These are phyloP conservation scores for Eublepharis macularius DNA, from an alignment of 2,113 vertebrate genomes.

Conservation along the genomic window DNA sequence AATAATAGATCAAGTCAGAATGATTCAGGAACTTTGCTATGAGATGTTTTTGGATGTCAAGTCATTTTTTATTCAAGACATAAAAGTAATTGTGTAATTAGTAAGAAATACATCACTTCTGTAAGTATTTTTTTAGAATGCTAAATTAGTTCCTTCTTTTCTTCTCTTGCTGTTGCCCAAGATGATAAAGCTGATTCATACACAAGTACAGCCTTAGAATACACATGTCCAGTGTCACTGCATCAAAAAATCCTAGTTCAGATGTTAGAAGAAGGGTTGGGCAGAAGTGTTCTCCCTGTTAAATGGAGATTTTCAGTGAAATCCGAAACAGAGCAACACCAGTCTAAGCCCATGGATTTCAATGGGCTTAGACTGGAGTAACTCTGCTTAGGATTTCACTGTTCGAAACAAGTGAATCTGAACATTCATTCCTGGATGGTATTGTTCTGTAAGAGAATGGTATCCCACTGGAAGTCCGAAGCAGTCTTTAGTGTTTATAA, in stretches of 20 bases:
- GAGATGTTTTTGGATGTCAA: background rate
- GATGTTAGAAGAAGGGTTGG: background rate
- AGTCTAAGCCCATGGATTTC: too few relatives aligned
- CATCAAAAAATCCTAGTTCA: background rate
- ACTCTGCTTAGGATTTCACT: too few relatives aligned
- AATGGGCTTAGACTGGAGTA: too few relatives aligned
- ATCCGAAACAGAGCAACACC: too few relatives aligned
- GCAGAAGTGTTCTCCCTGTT: background rate
- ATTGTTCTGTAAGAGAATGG: background rate
- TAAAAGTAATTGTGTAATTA: conserved; percentile 12
- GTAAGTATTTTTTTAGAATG: conserved; percentile 15
- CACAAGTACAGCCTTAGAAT: conserved; percentile 48
- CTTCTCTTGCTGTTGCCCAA: background rate
- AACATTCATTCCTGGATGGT: background rate
- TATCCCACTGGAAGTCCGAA: background rate
- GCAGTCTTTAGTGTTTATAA: background rate
- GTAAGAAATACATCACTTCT: conserved; percentile 3
- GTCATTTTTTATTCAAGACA: background rate
- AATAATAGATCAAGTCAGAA: conserved; percentile 26
- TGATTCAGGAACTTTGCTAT: conserved; percentile 1
- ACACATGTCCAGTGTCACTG: background rate
- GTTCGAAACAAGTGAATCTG: background rate
- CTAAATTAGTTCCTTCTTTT: conserved; percentile 40
- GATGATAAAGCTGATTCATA: conserved; percentile 14
- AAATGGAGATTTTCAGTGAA: background rate